Percentiles rank a stretch among this genome's conserved stretches.
Evolutionary conservation across 2,888 invertebrate species (phyloP).

Genomic region (Candidula unifasciata): DNA sequence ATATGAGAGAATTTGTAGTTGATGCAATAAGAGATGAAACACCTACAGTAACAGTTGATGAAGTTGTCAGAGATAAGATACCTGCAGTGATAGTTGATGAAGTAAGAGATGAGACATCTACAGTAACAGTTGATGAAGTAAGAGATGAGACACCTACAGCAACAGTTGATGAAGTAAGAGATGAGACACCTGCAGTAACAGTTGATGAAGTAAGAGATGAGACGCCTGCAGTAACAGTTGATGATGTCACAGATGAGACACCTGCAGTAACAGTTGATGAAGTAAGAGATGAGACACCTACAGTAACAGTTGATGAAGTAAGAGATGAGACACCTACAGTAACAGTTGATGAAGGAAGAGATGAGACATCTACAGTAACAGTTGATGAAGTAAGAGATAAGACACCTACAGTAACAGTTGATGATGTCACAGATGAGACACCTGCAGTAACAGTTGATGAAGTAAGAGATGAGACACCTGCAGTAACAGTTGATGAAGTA

Average conservation of each 20-base stretch:
- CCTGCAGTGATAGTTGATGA: neutral
- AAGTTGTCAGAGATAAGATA: neutral
- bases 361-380: neutral
- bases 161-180: neutral
- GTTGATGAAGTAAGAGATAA: no score
- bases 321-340: neutral
- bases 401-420: no score
- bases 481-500: neutral
- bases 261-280: no score
- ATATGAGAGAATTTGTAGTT: neutral
- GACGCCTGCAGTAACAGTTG: neutral
- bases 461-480: neutral
- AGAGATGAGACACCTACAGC: neutral
- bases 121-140: neutral
- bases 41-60: neutral
- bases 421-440: neutral
- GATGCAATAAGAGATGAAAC: neutral
- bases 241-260: neutral
- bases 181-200: neutral
- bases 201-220: neutral
- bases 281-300: no score
- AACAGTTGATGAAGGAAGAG: neutral
- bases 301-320: neutral
- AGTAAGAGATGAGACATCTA: neutral
- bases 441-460: neutral